Evolutionary conservation across 2,113 vertebrate species (phyloP).

Genomic region (Lipophrys pholis): DNA sequence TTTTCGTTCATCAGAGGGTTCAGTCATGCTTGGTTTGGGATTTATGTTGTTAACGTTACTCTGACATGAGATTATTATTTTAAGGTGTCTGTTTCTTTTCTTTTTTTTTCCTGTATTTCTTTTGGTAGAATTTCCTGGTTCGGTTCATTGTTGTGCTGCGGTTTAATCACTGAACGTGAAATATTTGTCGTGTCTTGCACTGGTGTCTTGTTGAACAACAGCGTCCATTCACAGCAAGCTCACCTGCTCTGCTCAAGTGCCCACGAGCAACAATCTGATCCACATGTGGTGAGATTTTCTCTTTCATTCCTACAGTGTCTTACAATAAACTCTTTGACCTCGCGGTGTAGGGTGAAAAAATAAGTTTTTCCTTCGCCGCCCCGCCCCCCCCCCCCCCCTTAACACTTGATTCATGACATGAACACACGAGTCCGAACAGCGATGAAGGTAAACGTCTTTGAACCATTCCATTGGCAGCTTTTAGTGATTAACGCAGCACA

Average conservation of each 20-base stretch:
- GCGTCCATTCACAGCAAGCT: neutral
- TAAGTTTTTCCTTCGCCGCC: neutral
- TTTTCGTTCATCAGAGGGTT: neutral
- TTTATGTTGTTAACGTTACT: neutral
- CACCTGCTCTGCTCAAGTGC: constrained; percentile 30
- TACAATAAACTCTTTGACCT: constrained; percentile 18
- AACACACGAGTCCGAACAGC: neutral
- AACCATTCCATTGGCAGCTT: constrained; percentile 56
- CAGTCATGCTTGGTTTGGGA: neutral
- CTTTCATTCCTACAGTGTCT: neutral
- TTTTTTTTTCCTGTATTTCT: neutral
- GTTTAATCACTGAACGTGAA: constrained; percentile 3
- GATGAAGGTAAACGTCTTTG: too few species aligned
- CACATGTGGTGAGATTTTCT: constrained; percentile 1
- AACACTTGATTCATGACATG: neutral
- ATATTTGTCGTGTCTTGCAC: constrained; percentile 4
- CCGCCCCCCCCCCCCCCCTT: too few species aligned
- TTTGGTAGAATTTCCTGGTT: constrained; percentile 19
- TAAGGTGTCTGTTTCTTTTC: neutral
- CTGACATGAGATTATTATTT: neutral
- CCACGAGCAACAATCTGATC: constrained; percentile 33
- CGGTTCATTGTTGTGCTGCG: neutral
- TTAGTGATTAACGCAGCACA: constrained; percentile 40
- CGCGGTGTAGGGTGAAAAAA: neutral
- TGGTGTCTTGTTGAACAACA: constrained; percentile 18